Evolutionary conservation across 2,113 vertebrate genomes (phyloP).

Genomic region (Anas platyrhynchos): DNA sequence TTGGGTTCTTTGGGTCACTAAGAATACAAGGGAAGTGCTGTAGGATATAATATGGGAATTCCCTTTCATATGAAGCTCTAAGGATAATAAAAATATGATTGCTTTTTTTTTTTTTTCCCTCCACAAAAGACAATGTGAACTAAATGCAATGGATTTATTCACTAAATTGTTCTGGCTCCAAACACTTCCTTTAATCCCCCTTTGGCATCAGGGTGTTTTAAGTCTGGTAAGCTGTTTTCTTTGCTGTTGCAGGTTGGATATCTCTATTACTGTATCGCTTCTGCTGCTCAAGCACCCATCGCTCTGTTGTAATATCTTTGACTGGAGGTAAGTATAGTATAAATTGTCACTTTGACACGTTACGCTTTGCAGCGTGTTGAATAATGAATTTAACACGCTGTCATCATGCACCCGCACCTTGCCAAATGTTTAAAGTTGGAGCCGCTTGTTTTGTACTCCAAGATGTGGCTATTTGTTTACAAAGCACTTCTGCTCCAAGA

Average conservation of each 20-base stretch:
- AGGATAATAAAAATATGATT: neutral
- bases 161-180: neutral
- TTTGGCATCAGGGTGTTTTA: neutral
- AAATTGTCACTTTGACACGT: neutral
- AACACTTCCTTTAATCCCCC: neutral
- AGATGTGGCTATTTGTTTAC: neutral
- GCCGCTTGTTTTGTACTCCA: neutral
- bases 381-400: slow-evolving; percentile 47
- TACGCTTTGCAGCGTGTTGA: neutral
- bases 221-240: neutral
- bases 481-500: neutral
- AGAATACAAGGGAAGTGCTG: neutral
- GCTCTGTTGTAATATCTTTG: neutral
- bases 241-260: neutral
- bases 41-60: neutral
- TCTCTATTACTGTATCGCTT: neutral
- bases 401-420: neutral
- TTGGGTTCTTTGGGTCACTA: neutral
- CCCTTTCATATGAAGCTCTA: neutral
- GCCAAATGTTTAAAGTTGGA: neutral
- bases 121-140: rapidly evolving
- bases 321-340: neutral
- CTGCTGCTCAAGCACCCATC: neutral
- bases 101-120: neutral
- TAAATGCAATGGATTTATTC: neutral